Base-by-base conservation (phyloP, 2,797 vertebrate species). In the Hydrocynus forskahlii region DNA sequence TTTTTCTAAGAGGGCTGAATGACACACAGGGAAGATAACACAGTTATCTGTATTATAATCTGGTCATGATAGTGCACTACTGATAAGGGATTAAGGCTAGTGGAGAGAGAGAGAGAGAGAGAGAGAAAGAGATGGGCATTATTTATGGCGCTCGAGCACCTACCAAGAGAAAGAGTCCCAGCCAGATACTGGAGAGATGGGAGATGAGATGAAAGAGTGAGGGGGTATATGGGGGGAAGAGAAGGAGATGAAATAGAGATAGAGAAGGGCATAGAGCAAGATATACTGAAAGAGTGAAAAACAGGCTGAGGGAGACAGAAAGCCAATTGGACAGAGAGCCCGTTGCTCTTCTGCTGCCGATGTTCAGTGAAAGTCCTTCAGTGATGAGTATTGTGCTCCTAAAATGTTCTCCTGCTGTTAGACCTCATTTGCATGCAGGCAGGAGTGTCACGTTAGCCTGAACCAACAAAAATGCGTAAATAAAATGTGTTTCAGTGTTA, bases 31-130 rank as follows among this genome's bases (percentile, higher is more conserved):
- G 67, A 69, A 79, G 50, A 59, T 80, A 84, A 86, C 80, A 54
- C 78, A 71, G 71, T 80, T 84, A 45, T 50, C 75, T 73, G 70
- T n/a, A n/a, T n/a, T n/a, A n/a, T n/a, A 81, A 73, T 70, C 69
- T 73, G 21, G 29, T 79, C 43, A 21, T 79, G 66, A 52, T 54
- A 54, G 40, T 48, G 17, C 5, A 67, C 10, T 17, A 40, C 6
- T 63, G 68, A 54, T 79, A 14, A 25, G 71, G 69, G 68, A 64
- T 40, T 21, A 21, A 59, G 79, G 35, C 57, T 16, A 23, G 29
- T 8, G 43, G 71, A 19, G 60, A 63, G 71, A 55, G 66, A 64
- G 50, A 55, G 45, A 57, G 29, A 38, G 72, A 21, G 59, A 66
- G 66, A 70, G n/a, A 55, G 5, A 78, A 35, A 7, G 45, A 62